Base-by-base conservation (phyloP, 2,113 vertebrate species). In the Geothlypis trichas region DNA sequence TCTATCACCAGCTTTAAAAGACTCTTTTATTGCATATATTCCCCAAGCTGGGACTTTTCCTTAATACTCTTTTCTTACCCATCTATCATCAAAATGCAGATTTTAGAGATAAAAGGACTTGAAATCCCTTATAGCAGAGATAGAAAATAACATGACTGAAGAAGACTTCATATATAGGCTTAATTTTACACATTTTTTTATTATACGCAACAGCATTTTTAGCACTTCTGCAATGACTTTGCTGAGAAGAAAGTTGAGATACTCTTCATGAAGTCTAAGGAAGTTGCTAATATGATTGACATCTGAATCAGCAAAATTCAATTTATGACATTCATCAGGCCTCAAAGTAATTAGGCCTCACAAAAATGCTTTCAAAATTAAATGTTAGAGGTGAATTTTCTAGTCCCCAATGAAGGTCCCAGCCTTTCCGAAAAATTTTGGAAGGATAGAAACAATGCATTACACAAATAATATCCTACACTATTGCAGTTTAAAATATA, bases 31-130 rank as follows among this genome's bases (percentile, higher is more conserved):
- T 71, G 24, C 42, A 71, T 76, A 72, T 17, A 17, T 58, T 78
- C 87, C 89, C 35, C 75, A 76, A 59, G 35, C 11, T 73, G n/a
- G 35, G 58, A 67, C 62, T 75, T 83, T 71, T 46, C 63, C 41
- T 44, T 51, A 86, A 59, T 72, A 44, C 66, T 59, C 16, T 28
- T 69, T 76, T 55, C 82, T n/a, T 90, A 58, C 15, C 52, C 52
- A 95, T 96, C 86, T 93, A 68, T 27, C 44, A 91, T 80, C 94
- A 95, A 97, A 95, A 95, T 84, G 74, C n/a, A 85, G 85, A 73
- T 89, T 86, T 72, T 59, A 69, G 63, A 92, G 74, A 79, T 69
- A 91, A 95, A 87, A 21, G 61, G 63, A 27, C 22, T 54, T 88
- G 33, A 93, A 96, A 26, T 46, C 37, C 55, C 33, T 83, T 79